phyloP scores from a whole-genome alignment of 2,888 invertebrate genomes.

The Julus scanicus region DNA sequence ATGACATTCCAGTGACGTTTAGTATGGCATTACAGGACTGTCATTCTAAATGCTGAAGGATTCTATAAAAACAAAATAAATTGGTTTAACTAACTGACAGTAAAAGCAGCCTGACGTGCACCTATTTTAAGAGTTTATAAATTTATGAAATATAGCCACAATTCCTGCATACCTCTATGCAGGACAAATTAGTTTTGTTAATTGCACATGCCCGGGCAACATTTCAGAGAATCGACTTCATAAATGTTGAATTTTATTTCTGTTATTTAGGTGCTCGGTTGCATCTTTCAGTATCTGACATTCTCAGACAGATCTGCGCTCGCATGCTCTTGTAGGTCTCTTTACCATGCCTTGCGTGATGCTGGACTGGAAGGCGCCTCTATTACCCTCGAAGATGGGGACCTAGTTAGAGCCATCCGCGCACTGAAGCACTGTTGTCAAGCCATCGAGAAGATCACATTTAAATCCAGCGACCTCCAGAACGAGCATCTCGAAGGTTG shows the following conservation, averaged over 20 bases:
- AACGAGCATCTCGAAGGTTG: constrained; percentile 60
- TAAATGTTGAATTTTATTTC: not conserved
- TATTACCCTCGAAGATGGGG: constrained; percentile 65
- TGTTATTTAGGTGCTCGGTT: constrained; percentile 34
- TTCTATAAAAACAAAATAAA: no score
- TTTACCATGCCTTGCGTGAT: constrained; percentile 77
- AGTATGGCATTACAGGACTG: no score
- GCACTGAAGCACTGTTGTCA: constrained; percentile 57
- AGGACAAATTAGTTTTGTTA: not conserved
- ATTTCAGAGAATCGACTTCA: not conserved
- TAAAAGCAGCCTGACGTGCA: no score
- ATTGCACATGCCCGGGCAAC: not conserved
- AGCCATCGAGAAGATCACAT: constrained; percentile 62
- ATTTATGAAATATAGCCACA: no score
- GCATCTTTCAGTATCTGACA: constrained; percentile 63
- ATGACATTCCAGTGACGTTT: no score
- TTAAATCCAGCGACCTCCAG: constrained; percentile 63
- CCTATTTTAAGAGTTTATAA: no score
- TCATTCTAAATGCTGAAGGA: no score
- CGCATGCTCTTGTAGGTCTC: constrained; percentile 74
- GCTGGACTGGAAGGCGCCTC: constrained; percentile 71
- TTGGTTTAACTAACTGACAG: no score
- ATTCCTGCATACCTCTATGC: no score
- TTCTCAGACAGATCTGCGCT: constrained; percentile 76
- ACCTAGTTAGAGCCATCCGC: constrained; percentile 46